Evolutionary conservation across 1,140 invertebrate species (phyloP).

Genomic region (Megalonaias nervosa): DNA sequence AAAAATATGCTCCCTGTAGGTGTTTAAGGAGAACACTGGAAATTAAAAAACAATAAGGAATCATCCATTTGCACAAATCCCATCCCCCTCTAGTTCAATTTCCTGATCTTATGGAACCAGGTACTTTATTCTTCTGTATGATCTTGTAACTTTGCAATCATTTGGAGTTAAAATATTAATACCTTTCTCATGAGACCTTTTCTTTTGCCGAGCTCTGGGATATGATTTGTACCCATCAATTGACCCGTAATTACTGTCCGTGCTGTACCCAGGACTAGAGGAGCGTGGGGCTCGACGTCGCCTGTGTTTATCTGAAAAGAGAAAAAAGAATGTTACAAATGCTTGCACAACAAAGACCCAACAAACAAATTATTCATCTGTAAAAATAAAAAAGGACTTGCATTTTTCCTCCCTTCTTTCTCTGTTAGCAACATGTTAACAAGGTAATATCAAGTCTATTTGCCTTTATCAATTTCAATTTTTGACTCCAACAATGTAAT

Average conservation of each 20-base stretch:
- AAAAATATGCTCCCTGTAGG: too few species aligned
- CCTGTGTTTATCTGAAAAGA: conserved; percentile 18
- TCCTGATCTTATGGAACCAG: too few species aligned
- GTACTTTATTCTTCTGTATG: too few species aligned
- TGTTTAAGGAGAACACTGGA: too few species aligned
- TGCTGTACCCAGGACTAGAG: conserved; percentile 69
- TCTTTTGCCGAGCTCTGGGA: conserved; percentile 66
- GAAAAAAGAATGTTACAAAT: neutral
- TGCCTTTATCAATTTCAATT: neutral
- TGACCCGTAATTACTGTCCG: conserved; percentile 71
- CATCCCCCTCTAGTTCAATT: too few species aligned
- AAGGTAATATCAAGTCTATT: neutral
- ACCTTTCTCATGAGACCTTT: conserved; percentile 61
- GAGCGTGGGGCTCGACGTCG: conserved; percentile 55
- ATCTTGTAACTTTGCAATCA: too few species aligned
- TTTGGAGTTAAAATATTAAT: neutral
- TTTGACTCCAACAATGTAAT: too few species aligned
- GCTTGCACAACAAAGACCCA: neutral
- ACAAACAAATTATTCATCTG: neutral
- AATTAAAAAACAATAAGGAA: too few species aligned
- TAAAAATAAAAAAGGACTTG: neutral
- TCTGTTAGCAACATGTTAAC: neutral
- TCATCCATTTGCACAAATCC: too few species aligned
- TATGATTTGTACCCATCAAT: conserved; percentile 58
- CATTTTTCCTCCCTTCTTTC: neutral